These are phyloP conservation scores for Chromobotia macracanthus DNA, from an alignment of 2,797 vertebrate genomes.

Conservation along the genomic window DNA sequence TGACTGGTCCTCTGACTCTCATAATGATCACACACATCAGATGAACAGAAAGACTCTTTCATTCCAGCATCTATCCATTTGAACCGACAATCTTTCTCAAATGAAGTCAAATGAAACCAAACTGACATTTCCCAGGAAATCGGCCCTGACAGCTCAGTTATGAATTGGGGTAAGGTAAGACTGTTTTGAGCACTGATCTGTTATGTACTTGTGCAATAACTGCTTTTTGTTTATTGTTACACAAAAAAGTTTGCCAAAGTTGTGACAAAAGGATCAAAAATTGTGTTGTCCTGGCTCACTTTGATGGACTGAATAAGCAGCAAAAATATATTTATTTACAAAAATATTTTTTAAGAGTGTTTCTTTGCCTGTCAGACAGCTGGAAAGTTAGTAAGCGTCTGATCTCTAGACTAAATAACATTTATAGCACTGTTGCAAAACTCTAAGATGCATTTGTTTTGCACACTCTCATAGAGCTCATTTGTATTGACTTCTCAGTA, in stretches of 20 bases:
- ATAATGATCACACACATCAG: conserved; percentile 87
- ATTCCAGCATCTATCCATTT: background rate
- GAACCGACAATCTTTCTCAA: background rate
- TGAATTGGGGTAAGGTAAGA: too few species aligned
- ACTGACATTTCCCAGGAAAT: too few species aligned
- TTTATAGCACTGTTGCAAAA: background rate
- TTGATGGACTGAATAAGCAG: background rate
- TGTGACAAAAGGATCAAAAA: too few species aligned
- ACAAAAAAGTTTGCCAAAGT: too few species aligned
- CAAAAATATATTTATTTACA: background rate
- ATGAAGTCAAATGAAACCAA: too few species aligned
- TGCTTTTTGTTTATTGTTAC: too few species aligned
- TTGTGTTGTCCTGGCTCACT: background rate
- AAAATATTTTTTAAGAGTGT: background rate
- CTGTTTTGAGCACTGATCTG: too few species aligned
- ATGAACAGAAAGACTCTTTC: background rate
- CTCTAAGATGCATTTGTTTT: background rate
- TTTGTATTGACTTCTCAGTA: background rate
- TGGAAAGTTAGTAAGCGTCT: background rate
- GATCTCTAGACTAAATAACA: background rate
- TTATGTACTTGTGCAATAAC: too few species aligned
- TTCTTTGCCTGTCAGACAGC: background rate
- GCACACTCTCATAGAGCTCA: background rate
- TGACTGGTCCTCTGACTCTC: conserved; percentile 88
- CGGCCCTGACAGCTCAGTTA: too few species aligned